A percentile compares a stretch with the other conserved stretches of the same genome.
phyloP scores from a whole-genome alignment of 1,140 invertebrate species.

The Bombus pyrosoma region DNA sequence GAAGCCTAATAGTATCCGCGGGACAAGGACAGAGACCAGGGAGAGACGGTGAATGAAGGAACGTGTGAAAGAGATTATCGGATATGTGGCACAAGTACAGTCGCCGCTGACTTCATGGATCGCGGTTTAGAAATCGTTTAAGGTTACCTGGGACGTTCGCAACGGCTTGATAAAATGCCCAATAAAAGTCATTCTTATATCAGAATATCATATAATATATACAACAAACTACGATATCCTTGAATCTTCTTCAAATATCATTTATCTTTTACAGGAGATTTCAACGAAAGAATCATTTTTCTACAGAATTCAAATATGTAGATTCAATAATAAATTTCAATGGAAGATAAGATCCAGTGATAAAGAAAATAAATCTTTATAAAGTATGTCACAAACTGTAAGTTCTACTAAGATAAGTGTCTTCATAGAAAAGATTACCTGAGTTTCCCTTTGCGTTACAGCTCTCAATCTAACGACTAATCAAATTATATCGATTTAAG shows the following conservation, averaged over 20 bases:
- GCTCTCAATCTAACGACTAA: neutral
- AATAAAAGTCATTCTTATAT: neutral
- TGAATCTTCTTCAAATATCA: neutral
- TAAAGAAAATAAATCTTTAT: too few relatives aligned
- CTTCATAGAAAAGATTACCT: neutral
- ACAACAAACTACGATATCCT: neutral
- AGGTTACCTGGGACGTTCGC: neutral
- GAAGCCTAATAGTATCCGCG: neutral
- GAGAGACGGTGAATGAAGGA: slow-evolving; percentile 60
- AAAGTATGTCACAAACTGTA: neutral
- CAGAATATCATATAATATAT: neutral
- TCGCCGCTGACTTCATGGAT: slow-evolving; percentile 5
- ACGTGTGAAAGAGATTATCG: slow-evolving; percentile 56
- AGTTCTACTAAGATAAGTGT: neutral
- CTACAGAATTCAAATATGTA: neutral
- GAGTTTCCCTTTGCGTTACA: too few relatives aligned
- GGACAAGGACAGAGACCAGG: slow-evolving; percentile 24
- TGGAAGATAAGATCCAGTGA: too few relatives aligned
- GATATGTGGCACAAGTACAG: slow-evolving; percentile 50
- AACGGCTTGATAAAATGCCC: neutral
- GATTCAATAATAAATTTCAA: neutral
- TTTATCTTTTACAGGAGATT: neutral
- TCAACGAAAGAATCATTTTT: neutral
- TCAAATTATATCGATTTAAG: neutral
- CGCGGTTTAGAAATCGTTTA: slow-evolving; percentile 41